Evolutionary conservation across 92 coral and sea anemone species (phyloP).

Genomic region (Meandrina meandrites): DNA sequence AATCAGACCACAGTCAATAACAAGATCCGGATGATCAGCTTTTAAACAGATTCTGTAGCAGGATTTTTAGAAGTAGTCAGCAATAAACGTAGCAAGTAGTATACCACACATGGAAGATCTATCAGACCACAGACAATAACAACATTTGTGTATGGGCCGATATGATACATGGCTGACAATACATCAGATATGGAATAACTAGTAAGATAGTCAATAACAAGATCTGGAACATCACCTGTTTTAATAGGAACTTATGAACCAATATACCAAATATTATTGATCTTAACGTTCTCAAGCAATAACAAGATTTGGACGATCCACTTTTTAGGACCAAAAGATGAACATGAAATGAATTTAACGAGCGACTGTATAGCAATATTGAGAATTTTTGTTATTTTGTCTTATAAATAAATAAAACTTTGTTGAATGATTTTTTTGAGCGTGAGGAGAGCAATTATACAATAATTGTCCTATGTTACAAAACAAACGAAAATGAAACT

Average conservation of each 20-base stretch:
- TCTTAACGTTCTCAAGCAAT: not conserved
- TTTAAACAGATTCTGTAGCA: not conserved
- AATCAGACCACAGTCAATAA: constrained; percentile 3
- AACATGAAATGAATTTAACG: no score
- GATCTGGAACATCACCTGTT: not conserved
- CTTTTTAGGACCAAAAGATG: no score
- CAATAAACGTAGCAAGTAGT: not conserved
- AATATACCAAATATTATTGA: not conserved
- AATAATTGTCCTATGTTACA: no score
- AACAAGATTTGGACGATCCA: not conserved
- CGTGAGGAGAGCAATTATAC: no score
- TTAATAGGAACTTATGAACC: not conserved
- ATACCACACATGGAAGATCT: not conserved
- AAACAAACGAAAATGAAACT: no score
- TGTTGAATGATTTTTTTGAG: no score
- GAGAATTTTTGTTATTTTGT: no score
- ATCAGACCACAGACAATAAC: not conserved
- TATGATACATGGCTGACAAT: not conserved
- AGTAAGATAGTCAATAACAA: not conserved
- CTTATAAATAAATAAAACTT: no score
- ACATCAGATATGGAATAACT: not conserved
- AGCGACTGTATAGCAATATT: no score
- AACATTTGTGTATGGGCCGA: not conserved
- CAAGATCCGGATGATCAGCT: constrained; percentile 1
- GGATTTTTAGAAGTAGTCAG: not conserved